Evolutionary conservation across 2,888 invertebrate species (phyloP), one percentile per base, ranked within the genome.

Genomic region (Arrhopalites spinosus): DNA sequence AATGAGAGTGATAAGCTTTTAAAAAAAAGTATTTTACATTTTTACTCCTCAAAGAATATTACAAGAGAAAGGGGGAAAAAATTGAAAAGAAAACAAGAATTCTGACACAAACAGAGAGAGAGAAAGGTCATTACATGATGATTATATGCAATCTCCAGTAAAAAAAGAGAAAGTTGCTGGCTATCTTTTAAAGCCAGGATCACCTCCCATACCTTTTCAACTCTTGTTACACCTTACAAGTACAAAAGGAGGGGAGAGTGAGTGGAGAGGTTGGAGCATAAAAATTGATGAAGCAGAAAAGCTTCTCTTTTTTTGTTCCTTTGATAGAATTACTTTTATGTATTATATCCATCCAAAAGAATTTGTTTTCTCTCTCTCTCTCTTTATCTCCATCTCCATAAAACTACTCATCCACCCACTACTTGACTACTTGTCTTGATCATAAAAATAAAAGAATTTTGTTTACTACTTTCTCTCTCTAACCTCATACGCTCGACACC

Each of bases 341-440:
- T 59, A 20, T 17, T n/a, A 1, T 25, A 20, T n/a, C 53, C 53
- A 56, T 45, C 15, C 45, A 15, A 11, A 15, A 45, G n/a, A 45
- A 45, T 45, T 45, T 45, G 45, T 45, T 45, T 45, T 45, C 15
- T 7, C 45, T 11, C 45, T 7, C n/a, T n/a, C n/a, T n/a, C n/a
- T n/a, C n/a, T 30, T 91, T 90, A 84, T 95, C 95, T 74, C 92
- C 88, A 84, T 91, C 95, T 85, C 95, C 94, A 84, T 94, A 93
- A 86, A 95, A 96, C 93, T 94, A 96, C 50, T 96, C 91, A 15
- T 93, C 91, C 86, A 96, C 91, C 93, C 95, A 95, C 85, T 90
- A 2, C 15, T 20, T 23, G 20, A 8, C 8, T 56, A 8, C n/a
- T n/a, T 56, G 8, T 36, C 11, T 36, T 36, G 36, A 63, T 53